Conservation (phyloP, 2,113 vertebrate genomes). For the Cavia porcellus region DNA sequence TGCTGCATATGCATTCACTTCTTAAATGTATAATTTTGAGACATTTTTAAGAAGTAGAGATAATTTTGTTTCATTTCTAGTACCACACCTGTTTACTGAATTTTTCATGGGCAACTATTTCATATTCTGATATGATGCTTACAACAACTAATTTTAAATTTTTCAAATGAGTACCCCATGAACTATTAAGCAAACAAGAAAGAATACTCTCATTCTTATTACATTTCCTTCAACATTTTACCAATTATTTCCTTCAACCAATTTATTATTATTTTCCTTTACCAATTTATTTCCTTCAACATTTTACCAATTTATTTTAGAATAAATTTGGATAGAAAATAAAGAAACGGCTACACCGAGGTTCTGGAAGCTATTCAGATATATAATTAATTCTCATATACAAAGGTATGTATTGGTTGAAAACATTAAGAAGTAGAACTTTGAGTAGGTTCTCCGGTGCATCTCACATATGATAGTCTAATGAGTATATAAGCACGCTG, state of each 20-base stretch:
- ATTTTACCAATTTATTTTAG: accelerated
- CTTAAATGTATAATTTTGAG: not conserved
- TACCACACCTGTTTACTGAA: constrained; percentile 31
- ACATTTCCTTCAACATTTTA: not conserved
- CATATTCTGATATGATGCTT: not conserved
- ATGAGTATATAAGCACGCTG: not conserved
- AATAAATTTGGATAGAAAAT: accelerated
- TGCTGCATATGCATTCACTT: constrained; percentile 21
- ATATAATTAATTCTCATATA: accelerated
- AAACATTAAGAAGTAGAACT: not conserved
- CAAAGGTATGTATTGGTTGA: not conserved
- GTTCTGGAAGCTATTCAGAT: accelerated
- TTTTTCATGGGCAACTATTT: not conserved
- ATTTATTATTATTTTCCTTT: not conserved
- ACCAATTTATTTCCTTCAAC: not conserved
- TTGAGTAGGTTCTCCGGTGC: not conserved
- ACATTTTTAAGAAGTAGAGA: not conserved
- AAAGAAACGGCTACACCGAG: not conserved
- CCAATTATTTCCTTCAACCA: not conserved
- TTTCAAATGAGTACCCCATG: not conserved
- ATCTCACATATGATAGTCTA: not conserved
- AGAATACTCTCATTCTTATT: accelerated
- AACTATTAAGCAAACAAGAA: not conserved
- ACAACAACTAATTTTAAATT: not conserved
- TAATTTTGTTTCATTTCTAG: constrained; percentile 63